Evolutionary conservation across 64 coral and sea anemone species (phyloP).

Genomic region (Orbicella faveolata): DNA sequence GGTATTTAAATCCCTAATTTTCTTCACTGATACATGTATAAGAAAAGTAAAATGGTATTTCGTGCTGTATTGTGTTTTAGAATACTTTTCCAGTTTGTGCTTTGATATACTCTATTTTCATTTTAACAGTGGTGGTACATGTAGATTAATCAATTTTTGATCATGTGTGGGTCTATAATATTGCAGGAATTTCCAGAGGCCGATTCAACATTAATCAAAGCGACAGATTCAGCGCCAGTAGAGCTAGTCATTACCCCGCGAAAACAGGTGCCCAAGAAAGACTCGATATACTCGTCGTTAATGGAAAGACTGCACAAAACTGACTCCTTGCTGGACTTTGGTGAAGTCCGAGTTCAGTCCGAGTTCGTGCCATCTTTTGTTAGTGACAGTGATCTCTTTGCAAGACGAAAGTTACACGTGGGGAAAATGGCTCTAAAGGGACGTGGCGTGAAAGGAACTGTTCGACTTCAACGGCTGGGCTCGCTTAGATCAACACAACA

Average conservation of each 20-base stretch:
- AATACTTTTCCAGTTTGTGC: too few species aligned
- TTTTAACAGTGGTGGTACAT: too few species aligned
- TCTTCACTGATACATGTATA: background rate
- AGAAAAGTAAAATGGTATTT: too few species aligned
- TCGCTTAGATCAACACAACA: background rate
- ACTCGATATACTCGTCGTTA: constrained; percentile 34
- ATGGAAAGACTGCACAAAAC: constrained; percentile 53
- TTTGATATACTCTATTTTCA: too few species aligned
- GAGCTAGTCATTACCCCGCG: constrained; percentile 20
- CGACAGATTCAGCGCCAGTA: background rate
- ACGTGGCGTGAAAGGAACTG: background rate
- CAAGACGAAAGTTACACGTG: constrained; percentile 1
- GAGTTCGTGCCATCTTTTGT: background rate
- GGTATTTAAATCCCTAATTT: background rate
- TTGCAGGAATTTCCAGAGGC: background rate
- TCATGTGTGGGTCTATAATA: background rate
- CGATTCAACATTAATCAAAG: background rate
- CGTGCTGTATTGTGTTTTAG: too few species aligned
- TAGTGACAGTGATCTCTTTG: constrained; percentile 6
- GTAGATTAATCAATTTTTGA: too few species aligned
- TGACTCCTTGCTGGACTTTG: constrained; percentile 48
- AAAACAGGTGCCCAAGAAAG: constrained; percentile 18
- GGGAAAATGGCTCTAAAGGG: background rate
- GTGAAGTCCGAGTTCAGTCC: constrained; percentile 27
- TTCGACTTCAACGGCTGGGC: constrained; percentile 32